Conservation (phyloP, 2,888 invertebrate genomes). For the Thymelicus lineola region DNA sequence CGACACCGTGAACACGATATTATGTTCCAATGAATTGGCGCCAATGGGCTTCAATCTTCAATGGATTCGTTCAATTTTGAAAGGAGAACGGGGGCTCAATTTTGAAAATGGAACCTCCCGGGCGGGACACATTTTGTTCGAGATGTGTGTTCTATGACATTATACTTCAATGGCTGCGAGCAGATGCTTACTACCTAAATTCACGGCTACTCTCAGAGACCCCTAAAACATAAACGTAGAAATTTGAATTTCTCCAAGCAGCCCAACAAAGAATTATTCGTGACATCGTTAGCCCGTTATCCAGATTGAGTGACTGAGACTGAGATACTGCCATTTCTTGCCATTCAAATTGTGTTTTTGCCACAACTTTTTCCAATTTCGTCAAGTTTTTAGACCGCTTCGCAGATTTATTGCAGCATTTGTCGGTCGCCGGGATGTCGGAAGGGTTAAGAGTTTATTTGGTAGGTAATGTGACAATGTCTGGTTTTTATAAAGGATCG, state of each 20-base stretch:
- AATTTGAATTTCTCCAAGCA: conserved; percentile 69
- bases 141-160: too few relatives aligned
- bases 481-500: neutral
- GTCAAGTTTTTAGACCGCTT: conserved; percentile 69
- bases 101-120: too few relatives aligned
- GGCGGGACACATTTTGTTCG: too few relatives aligned
- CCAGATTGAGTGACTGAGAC: conserved; percentile 70
- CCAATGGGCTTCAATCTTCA: too few relatives aligned
- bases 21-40: too few relatives aligned
- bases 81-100: too few relatives aligned
- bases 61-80: too few relatives aligned
- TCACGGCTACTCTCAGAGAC: neutral
- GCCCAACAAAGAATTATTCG: conserved; percentile 70
- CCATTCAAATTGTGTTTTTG: conserved; percentile 69
- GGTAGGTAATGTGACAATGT: neutral
- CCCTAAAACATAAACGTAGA: conserved; percentile 54
- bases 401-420: conserved; percentile 70
- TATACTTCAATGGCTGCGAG: too few relatives aligned
- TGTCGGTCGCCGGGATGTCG: conserved; percentile 54
- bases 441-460: conserved; percentile 25
- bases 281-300: conserved; percentile 74
- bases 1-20: too few relatives aligned
- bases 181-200: too few relatives aligned
- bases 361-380: conserved; percentile 55
- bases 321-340: conserved; percentile 53